Evolutionary conservation across 1,140 invertebrate genomes (phyloP), one percentile per base, ranked within the genome.

Genomic region (Sipha flava): DNA sequence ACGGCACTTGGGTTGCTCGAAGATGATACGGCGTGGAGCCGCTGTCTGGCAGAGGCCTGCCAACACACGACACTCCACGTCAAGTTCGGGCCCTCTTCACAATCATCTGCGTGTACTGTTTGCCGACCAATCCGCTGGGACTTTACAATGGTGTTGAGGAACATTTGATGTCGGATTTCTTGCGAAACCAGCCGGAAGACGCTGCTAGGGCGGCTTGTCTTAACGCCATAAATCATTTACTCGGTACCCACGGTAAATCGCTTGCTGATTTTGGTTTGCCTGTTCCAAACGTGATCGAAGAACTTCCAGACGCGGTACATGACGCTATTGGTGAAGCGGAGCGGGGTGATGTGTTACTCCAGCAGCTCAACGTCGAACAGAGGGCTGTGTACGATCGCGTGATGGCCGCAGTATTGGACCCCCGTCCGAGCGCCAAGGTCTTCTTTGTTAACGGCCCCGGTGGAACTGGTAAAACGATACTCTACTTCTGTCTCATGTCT

Each of bases 361-460:
- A 37, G 52, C n/a, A 57, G 16, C 16, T 79, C 14, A 79, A 18
- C 18, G n/a, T 0, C 7, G 57, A 79, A 18, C 57, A 79, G 7
- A 2, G 7, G 5, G 1, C 5, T 3, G 57, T 79, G 18, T 79
- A 45, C 57, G 16, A 79, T 12, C 40, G 14, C 1, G 57, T 62
- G 12, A 23, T 45, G 26, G 72, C n/a, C 1, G 72, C 72, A 1
- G 21, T 75, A 1, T 5, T 7, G 2, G 31, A 75, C n/a, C 3
- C 31, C 12, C 40, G 18, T 1, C 47, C 14, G 26, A 14, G 10
- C 0, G 0, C 7, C 4, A 77, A 77, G 37, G 1, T 77, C 14
- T 83, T 82, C 79, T 85, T 84, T 79, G 40, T 85, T 6, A 82
- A 84, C 80, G 83, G 82, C 10, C 83, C 84, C 34, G 84, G 84